Conservation (phyloP, 2,113 vertebrate genomes). For the Seriola dumerili region DNA sequence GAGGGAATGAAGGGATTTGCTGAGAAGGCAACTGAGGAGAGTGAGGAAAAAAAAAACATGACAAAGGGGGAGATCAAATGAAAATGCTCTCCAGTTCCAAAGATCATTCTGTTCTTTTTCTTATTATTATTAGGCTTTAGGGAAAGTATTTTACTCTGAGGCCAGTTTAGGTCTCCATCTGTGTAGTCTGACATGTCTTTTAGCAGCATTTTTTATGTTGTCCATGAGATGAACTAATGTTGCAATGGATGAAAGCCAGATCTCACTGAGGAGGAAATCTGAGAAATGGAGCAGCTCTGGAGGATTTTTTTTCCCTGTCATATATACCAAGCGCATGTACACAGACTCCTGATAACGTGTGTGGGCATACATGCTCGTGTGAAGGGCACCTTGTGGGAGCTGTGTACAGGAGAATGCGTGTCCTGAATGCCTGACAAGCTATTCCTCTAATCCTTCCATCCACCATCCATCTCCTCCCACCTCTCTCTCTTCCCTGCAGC, state of each 20-base stretch:
- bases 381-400: conserved; percentile 84
- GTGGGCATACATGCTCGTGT: conserved; percentile 44
- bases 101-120: conserved; percentile 4
- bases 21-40: conserved; percentile 20
- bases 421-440: conserved; percentile 76
- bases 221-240: conserved; percentile 32
- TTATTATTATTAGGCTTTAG: conserved; percentile 1
- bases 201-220: conserved; percentile 32
- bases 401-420: conserved; percentile 63
- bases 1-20: conserved; percentile 17
- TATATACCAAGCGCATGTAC: neutral
- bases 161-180: conserved; percentile 3
- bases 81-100: conserved; percentile 8
- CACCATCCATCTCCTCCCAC: conserved; percentile 70
- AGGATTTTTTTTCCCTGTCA: conserved; percentile 8
- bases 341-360: conserved; percentile 9
- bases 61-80: conserved; percentile 23
- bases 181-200: neutral
- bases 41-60: conserved; percentile 5
- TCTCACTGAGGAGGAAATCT: conserved; percentile 26
- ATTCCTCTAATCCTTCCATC: conserved; percentile 77
- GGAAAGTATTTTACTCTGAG: conserved; percentile 2
- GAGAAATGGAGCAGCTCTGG: conserved; percentile 25
- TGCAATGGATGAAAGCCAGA: conserved; percentile 33
- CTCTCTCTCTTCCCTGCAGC: conserved; percentile 61